Evolutionary conservation across 2,113 vertebrate species (phyloP).

Genomic region (Microcebus lehilahytsara): DNA sequence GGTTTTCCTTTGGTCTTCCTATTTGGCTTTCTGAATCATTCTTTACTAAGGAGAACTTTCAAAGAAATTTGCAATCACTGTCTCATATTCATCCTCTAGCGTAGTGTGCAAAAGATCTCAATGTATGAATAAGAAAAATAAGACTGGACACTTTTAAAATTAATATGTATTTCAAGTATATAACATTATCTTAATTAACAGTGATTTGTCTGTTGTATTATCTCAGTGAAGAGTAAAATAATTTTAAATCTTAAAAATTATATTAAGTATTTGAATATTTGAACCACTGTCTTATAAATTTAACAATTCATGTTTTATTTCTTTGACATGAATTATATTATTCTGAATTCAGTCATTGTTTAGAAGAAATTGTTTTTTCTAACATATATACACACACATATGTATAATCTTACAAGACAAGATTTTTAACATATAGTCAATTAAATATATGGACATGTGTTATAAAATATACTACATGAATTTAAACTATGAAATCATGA

Average conservation of each 20-base stretch:
- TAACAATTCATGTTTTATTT: not conserved
- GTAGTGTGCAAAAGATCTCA: not conserved
- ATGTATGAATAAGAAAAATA: not conserved
- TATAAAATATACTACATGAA: not conserved
- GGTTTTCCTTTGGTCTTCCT: not conserved
- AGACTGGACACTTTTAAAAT: not conserved
- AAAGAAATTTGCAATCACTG: not conserved
- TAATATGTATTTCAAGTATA: not conserved
- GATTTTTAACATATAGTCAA: not conserved
- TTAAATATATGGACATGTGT: not conserved
- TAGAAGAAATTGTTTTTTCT: not conserved
- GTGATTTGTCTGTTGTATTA: not conserved
- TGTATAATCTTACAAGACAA: not conserved
- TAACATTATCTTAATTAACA: not conserved
- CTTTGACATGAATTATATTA: not conserved
- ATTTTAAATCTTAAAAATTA: not conserved
- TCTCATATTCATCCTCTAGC: not conserved
- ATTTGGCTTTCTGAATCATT: not conserved
- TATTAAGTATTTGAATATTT: constrained; percentile 3
- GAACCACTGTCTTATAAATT: not conserved
- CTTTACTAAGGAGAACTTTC: not conserved
- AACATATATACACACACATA: not conserved
- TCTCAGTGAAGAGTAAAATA: not conserved
- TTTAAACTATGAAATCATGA: not conserved
- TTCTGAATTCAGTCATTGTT: constrained; percentile 9